These are phyloP conservation scores for Pseudomyrmex concolor DNA, from an alignment of 1,140 invertebrate species.

Conservation along the genomic window DNA sequence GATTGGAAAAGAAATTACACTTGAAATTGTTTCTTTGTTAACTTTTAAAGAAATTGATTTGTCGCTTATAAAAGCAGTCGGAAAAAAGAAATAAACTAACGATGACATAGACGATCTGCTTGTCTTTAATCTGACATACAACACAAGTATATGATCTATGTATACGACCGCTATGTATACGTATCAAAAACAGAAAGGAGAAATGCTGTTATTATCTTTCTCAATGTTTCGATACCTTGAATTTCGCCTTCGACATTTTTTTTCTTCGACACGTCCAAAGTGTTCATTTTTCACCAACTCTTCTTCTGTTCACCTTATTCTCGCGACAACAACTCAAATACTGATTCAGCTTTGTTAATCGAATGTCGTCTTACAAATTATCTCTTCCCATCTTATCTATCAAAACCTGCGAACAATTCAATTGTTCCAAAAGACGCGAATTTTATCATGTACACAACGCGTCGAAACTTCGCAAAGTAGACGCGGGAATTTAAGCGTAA, in stretches of 20 bases:
- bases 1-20: neutral
- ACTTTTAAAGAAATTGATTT: neutral
- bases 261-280: neutral
- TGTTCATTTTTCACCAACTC: slow-evolving; percentile 22
- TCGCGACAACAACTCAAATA: slow-evolving; percentile 29
- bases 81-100: neutral
- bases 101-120: neutral
- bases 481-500: too few species aligned
- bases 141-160: neutral
- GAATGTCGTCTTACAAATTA: slow-evolving; percentile 31
- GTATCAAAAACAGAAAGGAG: neutral
- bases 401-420: slow-evolving; percentile 32
- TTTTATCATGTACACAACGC: slow-evolving; percentile 27
- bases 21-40: too few species aligned
- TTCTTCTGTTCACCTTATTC: slow-evolving; percentile 10
- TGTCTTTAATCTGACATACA: neutral
- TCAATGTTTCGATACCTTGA: slow-evolving; percentile 40
- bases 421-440: slow-evolving; percentile 18
- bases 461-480: too few species aligned
- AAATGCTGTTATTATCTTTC: neutral
- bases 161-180: neutral
- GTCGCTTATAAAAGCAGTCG: neutral
- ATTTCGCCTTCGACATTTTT: slow-evolving; percentile 50
- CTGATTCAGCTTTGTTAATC: slow-evolving; percentile 53
- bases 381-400: slow-evolving; percentile 60